Evolutionary conservation across 2,888 invertebrate genomes (phyloP), one percentile per base, ranked within the genome.

Genomic region (Dyspetes luteomarginatus): DNA sequence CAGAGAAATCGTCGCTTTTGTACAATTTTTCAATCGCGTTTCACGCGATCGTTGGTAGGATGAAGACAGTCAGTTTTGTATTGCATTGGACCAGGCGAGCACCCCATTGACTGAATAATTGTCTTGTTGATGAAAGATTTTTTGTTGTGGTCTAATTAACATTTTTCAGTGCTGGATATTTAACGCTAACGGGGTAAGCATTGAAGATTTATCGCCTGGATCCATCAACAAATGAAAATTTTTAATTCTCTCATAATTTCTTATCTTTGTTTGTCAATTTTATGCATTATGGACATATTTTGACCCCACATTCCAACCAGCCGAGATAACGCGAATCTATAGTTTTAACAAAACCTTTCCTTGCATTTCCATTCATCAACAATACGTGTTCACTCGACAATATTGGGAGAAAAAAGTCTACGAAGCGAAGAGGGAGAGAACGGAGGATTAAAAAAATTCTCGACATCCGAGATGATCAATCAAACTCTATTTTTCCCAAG

Each of bases 1-100:
- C 88, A 84, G 88, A 86, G 89, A 90, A 89, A 90, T 88, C 88
- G 36, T 17, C 79, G 62, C 19, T 45, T 64, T 24, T 62, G 17
- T 67, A 24, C 17, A 50, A 19, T 58, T 77, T 65, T 48, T 9
- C 65, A 26, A 58, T 72, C 24, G 26, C 30, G 15, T 48, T 77
- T 77, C 48, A 15, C 48, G 15, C 30, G 9, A 73, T 17, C n/a
- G 65, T 65, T 28, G n/a, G 3, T 4, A 36, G 26, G 50, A 72
- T 64, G 65, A 72, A 64, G 26, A n/a, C 50, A 12, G 52, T 36
- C 67, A n/a, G 2, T 22, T 17, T 67, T 36, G 50, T 22, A 12
- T 52, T 36, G 19, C 12, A 24, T 24, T 7, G 28, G 28, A 36
- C 36, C 0, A 3, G n/a, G 9, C 36, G 9, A 52, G 3, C 22